phyloP scores from a whole-genome alignment of 2,888 invertebrate genomes.

The Drosophila differens region DNA sequence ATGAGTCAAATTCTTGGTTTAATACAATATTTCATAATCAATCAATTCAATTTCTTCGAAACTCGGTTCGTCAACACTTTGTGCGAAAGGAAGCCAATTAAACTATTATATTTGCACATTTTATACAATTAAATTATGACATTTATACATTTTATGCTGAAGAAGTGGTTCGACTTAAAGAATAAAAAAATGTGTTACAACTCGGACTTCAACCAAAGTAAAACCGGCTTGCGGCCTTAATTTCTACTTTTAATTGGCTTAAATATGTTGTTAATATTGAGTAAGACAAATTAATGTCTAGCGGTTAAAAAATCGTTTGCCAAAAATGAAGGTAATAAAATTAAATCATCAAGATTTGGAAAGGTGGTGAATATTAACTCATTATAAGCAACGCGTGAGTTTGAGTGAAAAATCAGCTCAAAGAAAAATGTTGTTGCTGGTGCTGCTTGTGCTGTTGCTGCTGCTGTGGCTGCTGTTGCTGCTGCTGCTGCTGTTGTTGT shows the following conservation, averaged over 20 bases:
- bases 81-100: background rate
- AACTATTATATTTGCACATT: background rate
- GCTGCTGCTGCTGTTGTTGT: slow-evolving; percentile 16
- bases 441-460: slow-evolving; percentile 2
- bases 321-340: slow-evolving; percentile 55
- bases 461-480: slow-evolving; percentile 13
- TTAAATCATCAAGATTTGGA: slow-evolving; percentile 72
- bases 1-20: background rate
- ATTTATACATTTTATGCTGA: background rate
- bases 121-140: background rate
- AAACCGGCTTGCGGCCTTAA: background rate
- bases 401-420: slow-evolving; percentile 77
- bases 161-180: background rate
- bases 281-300: slow-evolving; percentile 45
- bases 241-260: background rate
- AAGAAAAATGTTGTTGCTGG: slow-evolving; percentile 37
- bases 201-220: background rate
- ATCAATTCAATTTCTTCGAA: background rate
- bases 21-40: background rate
- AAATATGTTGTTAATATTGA: background rate
- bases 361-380: slow-evolving; percentile 73
- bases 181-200: background rate
- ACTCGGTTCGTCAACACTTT: background rate
- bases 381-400: slow-evolving; percentile 67
- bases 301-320: slow-evolving; percentile 56